Base-by-base conservation (phyloP, 37 sponge, comb jelly and placozoan genomes). In the Diacarnus erythraeanus region DNA sequence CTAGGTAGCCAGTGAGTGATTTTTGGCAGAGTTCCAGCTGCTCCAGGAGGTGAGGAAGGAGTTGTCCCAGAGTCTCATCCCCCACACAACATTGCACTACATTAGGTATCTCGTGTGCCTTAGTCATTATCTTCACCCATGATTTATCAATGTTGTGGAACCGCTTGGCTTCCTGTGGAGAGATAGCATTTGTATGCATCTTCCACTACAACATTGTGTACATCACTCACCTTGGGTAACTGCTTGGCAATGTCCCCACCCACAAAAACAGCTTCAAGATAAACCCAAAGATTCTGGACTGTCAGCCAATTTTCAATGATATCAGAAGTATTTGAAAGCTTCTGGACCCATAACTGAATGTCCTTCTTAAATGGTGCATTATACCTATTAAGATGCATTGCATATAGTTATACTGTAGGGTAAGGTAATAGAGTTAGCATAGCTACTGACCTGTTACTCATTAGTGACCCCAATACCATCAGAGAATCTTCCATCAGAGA, bases 221-320 rank as follows among this genome's bases (percentile, higher is more conserved):
- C n/a, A 47, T 21, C 3, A 17, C 37, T 29, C 57, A 84, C 96
- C 85, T 98, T 95, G 30, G 99, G 99, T 35, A 98, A 86, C 87
- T 98, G 99, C 79, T 98, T 98, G 59, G 99, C 99, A 54, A 98
- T 98, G 78, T 98, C 99, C 64, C 99, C 99, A 3, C 96, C 99
- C 22, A 98, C 99, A 79, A 98, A 98, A 59, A 98, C 99, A 70
- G 99, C 99, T 74, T 98, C 99, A 30, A 98, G 86, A 69, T 98
- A 95, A 38, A 98, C 91, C 96, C 99, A 98, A 38, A 98, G 83
- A 86, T 98, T 98, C 85, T 98, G 98, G 4, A 98, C 98, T 61
- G 80, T 75, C 80, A 98, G 64, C 98, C 98, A 98, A 71, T 89
- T 98, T 75, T 98, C 98, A 79, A 98, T 95, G 68, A 98, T 98